These are phyloP conservation scores for Cheilosia vulpina DNA, from an alignment of 2,888 invertebrate genomes.

Conservation along the genomic window DNA sequence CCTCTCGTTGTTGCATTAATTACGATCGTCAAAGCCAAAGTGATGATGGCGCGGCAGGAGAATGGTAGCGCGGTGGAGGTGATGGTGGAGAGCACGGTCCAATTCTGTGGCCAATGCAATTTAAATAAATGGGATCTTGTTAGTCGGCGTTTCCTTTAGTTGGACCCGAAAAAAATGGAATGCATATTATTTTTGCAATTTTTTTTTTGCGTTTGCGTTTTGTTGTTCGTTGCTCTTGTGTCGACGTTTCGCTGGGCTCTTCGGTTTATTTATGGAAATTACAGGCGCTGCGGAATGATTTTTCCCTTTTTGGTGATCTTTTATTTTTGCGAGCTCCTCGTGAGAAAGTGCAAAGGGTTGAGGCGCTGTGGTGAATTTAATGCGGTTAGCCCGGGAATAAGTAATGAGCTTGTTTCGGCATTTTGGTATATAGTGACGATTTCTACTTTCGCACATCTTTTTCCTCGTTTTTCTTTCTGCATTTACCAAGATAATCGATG, in stretches of 20 bases:
- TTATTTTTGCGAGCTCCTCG: constrained; percentile 58
- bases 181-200: constrained; percentile 69
- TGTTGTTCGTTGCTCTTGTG: constrained; percentile 32
- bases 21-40: constrained; percentile 71
- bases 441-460: constrained; percentile 59
- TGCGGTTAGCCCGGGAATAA: constrained; percentile 69
- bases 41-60: constrained; percentile 63
- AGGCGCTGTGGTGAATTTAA: constrained; percentile 58
- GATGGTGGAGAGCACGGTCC: constrained; percentile 76
- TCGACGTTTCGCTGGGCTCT: constrained; percentile 50
- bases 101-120: constrained; percentile 74
- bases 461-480: constrained; percentile 8
- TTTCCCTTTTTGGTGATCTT: constrained; percentile 62
- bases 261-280: constrained; percentile 74
- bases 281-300: constrained; percentile 73
- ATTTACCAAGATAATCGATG: constrained; percentile 15
- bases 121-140: constrained; percentile 76
- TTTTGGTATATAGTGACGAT: constrained; percentile 56
- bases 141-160: constrained; percentile 71
- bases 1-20: constrained; percentile 67
- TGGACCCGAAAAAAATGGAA: constrained; percentile 68
- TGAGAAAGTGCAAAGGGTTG: constrained; percentile 73
- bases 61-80: constrained; percentile 50
- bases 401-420: constrained; percentile 73
- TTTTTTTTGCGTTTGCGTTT: constrained; percentile 34